A percentile compares a stretch with the other conserved stretches of the same genome.
These are phyloP conservation scores for Nyctereutes procyonoides DNA, from an alignment of 2,113 vertebrate genomes.

Conservation along the genomic window DNA sequence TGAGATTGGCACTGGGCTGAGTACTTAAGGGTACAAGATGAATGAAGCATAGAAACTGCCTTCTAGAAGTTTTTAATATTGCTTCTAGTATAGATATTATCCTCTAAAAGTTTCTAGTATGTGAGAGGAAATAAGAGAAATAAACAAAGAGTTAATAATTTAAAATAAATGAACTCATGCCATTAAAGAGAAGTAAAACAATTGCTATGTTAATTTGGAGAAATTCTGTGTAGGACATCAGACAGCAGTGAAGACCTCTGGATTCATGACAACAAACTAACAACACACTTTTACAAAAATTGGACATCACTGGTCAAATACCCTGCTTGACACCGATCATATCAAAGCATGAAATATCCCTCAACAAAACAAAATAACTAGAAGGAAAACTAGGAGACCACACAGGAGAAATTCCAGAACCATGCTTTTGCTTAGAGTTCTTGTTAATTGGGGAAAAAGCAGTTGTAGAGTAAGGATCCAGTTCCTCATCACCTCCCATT, in stretches of 20 bases:
- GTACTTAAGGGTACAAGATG: neutral
- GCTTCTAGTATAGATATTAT: neutral
- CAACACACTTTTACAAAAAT: neutral
- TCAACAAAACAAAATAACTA: neutral
- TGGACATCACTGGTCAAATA: neutral
- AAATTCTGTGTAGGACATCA: neutral
- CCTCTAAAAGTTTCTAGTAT: neutral
- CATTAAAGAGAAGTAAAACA: conserved; percentile 2
- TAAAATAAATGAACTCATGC: neutral
- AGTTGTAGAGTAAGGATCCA: neutral
- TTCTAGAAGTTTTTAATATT: neutral
- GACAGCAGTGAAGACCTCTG: neutral
- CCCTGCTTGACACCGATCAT: neutral
- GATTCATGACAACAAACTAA: neutral
- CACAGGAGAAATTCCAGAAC: neutral
- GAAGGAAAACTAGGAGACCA: neutral
- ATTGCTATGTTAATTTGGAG: neutral
- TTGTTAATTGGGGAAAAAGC: neutral
- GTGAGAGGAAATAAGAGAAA: neutral
- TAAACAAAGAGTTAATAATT: neutral
- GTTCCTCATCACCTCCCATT: neutral
- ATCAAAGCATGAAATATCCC: neutral
- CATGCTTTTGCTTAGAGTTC: neutral
- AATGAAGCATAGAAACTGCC: neutral
- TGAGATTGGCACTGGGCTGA: neutral